Evolutionary conservation across 1,140 invertebrate species (phyloP), one percentile per base, ranked within the genome.

Genomic region (Plodia interpunctella): DNA sequence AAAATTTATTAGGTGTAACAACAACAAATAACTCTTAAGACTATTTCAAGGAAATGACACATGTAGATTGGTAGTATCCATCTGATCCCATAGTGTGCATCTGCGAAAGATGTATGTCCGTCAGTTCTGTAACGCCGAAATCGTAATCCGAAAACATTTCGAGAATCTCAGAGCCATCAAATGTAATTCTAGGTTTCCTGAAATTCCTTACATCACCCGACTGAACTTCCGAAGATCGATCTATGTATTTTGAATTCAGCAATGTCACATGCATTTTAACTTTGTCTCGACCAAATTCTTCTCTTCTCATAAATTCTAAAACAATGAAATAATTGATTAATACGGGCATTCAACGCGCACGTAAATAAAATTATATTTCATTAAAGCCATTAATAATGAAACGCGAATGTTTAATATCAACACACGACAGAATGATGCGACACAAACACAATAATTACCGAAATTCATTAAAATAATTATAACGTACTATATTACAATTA

Each of bases 41-140:
- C n/a, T 44, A 15, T n/a, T 61, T 63, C 30, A 67, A 68, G 49
- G 69, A 65, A 35, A 90, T 73, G 28, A 90, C 73, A 70, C 78
- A 86, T 28, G 90, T 88, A 9, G 85, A 64, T 63, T 83, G 78
- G 62, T 91, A 91, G 74, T 86, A 91, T 4, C 90, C 90, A 65
- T 90, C 86, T 2, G 72, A 25, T 0, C 80, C 88, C 51, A 75
- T 72, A 4, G 81, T 60, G 25, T 80, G 71, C 1, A 80, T 78
- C 59, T 88, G 78, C 0, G 91, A 91, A 15, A 91, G 65, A 76
- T 91, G 88, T 32, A 91, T 77, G 28, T 72, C 63, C 25, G 72
- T 75, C 2, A 91, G 68, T 55, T 89, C 77, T 25, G 75, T 73
- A 3, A 82, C 71, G 13, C 91, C 90, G 65, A 91, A 91, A 61